Conservation (phyloP, 2,113 vertebrate genomes). For the Hydrochoerus hydrochaeris region DNA sequence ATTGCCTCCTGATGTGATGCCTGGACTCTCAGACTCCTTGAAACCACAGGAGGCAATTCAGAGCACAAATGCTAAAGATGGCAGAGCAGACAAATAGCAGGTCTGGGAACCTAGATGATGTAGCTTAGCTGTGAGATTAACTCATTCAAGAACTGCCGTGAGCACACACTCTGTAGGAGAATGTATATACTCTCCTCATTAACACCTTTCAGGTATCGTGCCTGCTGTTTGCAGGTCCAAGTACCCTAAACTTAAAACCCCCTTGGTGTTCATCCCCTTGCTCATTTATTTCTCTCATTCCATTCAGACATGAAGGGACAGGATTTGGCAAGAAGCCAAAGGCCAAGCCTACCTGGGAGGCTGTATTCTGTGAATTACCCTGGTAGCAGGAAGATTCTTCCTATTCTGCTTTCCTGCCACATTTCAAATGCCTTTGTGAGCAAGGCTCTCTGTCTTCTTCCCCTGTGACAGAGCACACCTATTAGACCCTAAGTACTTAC, state of each 20-base stretch:
- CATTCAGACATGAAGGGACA: neutral
- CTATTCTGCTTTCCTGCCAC: neutral
- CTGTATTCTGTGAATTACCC: neutral
- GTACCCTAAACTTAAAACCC: neutral
- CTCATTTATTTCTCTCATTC: constrained; percentile 24
- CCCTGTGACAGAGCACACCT: neutral
- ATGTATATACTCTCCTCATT: neutral
- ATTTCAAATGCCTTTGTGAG: neutral
- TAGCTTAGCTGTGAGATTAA: neutral
- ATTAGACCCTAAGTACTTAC: neutral
- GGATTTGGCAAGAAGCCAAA: neutral
- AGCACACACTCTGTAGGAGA: neutral
- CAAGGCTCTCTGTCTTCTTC: neutral
- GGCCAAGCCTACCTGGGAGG: neutral
- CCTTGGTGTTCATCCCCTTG: neutral
- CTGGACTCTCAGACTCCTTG: neutral
- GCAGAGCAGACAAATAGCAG: neutral
- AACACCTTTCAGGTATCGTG: neutral
- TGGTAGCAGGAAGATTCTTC: neutral
- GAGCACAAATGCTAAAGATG: neutral
- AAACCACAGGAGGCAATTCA: neutral
- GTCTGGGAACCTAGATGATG: neutral
- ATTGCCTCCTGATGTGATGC: neutral
- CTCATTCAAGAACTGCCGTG: neutral
- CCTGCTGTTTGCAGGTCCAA: neutral